Conservation (phyloP, 2,797 vertebrate species). For the Sandelia bainsii region DNA sequence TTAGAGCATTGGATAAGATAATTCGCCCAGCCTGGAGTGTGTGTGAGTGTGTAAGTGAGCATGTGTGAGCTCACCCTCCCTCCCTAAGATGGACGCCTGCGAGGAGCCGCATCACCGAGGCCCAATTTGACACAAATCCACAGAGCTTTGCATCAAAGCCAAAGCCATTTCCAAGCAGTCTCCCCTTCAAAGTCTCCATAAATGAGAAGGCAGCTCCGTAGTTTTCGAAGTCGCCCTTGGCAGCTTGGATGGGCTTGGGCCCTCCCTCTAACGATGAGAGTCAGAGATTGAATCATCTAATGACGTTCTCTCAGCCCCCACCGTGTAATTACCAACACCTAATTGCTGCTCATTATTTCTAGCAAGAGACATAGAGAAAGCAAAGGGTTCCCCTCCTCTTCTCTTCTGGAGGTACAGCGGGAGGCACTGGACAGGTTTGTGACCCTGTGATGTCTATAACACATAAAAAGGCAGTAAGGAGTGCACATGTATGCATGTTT, state of each 20-base stretch:
- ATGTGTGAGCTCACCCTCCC: not conserved
- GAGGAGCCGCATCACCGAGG: slow-evolving; percentile 27
- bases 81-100: slow-evolving; percentile 28
- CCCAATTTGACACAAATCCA: slow-evolving; percentile 67
- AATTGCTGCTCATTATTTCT: slow-evolving; percentile 18
- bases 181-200: slow-evolving; percentile 46
- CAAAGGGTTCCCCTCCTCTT: not conserved
- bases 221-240: not conserved
- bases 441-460: not conserved
- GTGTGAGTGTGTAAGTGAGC: not conserved
- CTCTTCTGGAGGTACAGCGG: not conserved
- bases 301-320: slow-evolving; percentile 7
- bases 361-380: not conserved
- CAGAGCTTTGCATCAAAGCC: slow-evolving; percentile 63
- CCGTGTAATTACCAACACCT: slow-evolving; percentile 10
- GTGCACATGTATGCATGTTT: not conserved
- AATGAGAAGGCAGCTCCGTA: slow-evolving; percentile 35
- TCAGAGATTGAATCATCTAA: slow-evolving; percentile 28
- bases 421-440: not conserved
- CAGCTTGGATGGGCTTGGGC: not conserved
- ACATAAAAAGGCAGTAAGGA: not conserved
- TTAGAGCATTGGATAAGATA: slow-evolving; percentile 47
- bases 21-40: slow-evolving; percentile 10
- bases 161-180: slow-evolving; percentile 38
- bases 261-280: not conserved